These are phyloP conservation scores for Gobio occitaniae DNA, from an alignment of 2,797 vertebrate genomes.

Conservation along the genomic window DNA sequence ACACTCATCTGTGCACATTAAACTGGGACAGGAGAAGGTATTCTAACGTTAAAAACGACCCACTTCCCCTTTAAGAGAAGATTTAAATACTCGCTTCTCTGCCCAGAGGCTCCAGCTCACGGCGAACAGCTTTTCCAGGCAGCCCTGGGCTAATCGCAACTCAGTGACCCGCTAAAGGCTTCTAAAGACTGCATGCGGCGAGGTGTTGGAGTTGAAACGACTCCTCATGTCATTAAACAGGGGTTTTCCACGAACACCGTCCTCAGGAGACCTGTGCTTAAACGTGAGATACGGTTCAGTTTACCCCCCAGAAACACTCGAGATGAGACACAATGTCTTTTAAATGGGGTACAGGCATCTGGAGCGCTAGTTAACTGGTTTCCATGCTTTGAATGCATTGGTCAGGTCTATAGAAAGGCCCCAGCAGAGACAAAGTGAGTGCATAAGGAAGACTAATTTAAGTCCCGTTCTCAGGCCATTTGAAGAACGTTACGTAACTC, in stretches of 20 bases:
- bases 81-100: conserved; percentile 34
- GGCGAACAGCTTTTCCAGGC: conserved; percentile 44
- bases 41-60: conserved; percentile 8
- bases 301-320: conserved; percentile 17
- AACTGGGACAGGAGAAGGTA: conserved; percentile 1
- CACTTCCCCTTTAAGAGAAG: conserved; percentile 32
- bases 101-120: conserved; percentile 18
- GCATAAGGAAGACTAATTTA: neutral
- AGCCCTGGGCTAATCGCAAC: conserved; percentile 31
- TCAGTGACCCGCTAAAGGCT: conserved; percentile 36
- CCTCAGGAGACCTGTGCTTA: conserved; percentile 19
- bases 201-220: conserved; percentile 31
- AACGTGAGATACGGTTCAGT: neutral
- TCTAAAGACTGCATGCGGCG: conserved; percentile 31
- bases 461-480: conserved; percentile 42
- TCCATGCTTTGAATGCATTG: neutral
- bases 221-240: conserved; percentile 7
- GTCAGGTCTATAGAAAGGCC: neutral
- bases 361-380: neutral
- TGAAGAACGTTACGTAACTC: conserved; percentile 48
- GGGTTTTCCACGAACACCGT: conserved; percentile 18
- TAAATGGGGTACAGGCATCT: neutral
- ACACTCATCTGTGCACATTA: neutral
- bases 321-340: neutral
- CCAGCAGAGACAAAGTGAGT: neutral